These are phyloP conservation scores for Megatriorchis doriae DNA, from an alignment of 2,113 vertebrate genomes.

Conservation along the genomic window DNA sequence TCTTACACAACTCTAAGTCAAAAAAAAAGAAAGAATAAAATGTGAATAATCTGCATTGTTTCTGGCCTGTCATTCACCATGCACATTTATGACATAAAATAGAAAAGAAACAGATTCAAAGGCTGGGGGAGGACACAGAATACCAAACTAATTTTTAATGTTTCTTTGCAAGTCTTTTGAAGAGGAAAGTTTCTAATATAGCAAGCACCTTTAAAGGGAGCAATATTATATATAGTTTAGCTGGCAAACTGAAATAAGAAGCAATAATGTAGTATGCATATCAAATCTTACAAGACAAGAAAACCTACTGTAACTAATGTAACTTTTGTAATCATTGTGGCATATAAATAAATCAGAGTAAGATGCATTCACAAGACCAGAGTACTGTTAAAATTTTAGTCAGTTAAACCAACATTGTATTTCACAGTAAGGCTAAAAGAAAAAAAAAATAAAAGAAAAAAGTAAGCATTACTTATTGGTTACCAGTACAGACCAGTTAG, in stretches of 20 bases:
- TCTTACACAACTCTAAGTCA: neutral
- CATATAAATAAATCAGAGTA: neutral
- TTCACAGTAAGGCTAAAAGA: neutral
- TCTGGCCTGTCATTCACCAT: neutral
- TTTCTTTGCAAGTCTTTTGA: neutral
- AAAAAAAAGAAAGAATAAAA: neutral
- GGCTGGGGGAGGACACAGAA: neutral
- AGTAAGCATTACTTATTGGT: neutral
- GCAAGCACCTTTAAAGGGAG: neutral
- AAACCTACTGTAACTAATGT: neutral
- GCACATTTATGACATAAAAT: neutral
- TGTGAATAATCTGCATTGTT: neutral
- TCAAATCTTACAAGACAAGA: neutral
- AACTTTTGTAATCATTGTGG: neutral
- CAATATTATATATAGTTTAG: neutral
- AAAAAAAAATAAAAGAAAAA: neutral
- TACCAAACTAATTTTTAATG: neutral
- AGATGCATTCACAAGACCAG: neutral
- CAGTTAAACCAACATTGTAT: neutral
- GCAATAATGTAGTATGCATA: accelerated
- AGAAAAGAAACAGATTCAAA: neutral
- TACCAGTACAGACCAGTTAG: neutral
- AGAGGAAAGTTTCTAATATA: neutral
- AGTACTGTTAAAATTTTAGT: neutral
- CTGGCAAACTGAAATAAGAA: neutral